Percentiles rank a stretch among this genome's conserved stretches.
These are phyloP conservation scores for Tapera naevia DNA, from an alignment of 2,797 vertebrate species.

Conservation along the genomic window DNA sequence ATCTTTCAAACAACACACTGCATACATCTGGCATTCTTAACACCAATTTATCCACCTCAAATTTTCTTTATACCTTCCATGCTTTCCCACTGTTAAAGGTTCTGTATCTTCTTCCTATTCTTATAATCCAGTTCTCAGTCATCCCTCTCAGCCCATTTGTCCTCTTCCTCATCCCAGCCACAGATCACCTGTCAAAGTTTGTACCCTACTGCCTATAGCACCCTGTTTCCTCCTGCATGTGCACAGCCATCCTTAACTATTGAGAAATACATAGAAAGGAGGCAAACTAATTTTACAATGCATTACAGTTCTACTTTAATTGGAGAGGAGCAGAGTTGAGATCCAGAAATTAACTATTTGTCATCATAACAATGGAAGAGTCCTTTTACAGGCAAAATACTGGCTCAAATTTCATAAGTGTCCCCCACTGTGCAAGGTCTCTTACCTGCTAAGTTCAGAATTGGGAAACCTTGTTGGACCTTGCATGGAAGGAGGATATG, in stretches of 20 bases:
- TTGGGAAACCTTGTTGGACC: conserved; percentile 86
- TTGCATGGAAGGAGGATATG: conserved; percentile 84
- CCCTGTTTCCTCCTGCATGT: neutral
- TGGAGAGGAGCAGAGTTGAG: neutral
- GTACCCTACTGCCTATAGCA: neutral
- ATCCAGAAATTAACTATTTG: neutral
- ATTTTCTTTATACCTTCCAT: neutral
- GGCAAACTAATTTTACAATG: neutral
- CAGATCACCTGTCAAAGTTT: neutral
- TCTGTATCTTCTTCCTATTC: neutral
- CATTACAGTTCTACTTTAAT: neutral
- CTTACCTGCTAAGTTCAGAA: conserved; percentile 89
- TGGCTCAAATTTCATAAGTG: neutral
- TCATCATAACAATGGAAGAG: neutral
- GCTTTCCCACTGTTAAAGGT: neutral
- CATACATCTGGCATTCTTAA: neutral
- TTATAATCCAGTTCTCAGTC: neutral
- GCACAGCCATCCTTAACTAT: neutral
- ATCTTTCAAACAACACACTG: neutral
- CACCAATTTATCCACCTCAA: neutral
- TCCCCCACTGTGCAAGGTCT: neutral
- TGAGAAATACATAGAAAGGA: neutral
- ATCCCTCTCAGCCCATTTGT: neutral
- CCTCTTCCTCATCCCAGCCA: neutral
- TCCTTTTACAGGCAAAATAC: neutral